These are phyloP conservation scores for Drosophila cognata DNA, from an alignment of 2,888 invertebrate genomes.

Conservation along the genomic window DNA sequence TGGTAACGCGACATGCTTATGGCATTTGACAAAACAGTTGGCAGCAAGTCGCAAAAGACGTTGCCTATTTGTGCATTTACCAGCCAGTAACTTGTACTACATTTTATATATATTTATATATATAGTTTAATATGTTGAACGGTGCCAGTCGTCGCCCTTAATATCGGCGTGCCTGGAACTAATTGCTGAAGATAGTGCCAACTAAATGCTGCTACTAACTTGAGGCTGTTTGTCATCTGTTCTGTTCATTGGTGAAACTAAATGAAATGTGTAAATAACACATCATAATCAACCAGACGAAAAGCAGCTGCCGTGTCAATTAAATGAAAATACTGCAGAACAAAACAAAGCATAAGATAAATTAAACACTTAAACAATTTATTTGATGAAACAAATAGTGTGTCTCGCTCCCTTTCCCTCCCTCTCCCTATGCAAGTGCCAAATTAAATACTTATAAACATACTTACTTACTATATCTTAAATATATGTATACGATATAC, in stretches of 20 bases:
- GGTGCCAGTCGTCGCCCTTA: slow-evolving; percentile 59
- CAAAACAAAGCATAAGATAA: slow-evolving; percentile 38
- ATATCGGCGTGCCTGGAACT: slow-evolving; percentile 42
- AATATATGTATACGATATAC: slow-evolving; percentile 1
- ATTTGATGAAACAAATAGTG: slow-evolving; percentile 45
- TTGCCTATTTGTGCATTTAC: slow-evolving; percentile 27
- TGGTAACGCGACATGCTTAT: slow-evolving; percentile 37
- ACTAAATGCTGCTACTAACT: slow-evolving; percentile 19
- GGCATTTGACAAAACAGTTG: slow-evolving; percentile 59
- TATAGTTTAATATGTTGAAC: neutral
- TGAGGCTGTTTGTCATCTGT: slow-evolving; percentile 32
- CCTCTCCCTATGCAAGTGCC: slow-evolving; percentile 36
- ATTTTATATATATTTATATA: neutral
- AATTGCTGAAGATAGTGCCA: slow-evolving; percentile 26
- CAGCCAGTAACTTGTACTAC: slow-evolving; percentile 41
- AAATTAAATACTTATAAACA: slow-evolving; percentile 39
- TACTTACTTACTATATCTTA: slow-evolving; percentile 26
- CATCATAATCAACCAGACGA: slow-evolving; percentile 49
- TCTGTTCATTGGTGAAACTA: slow-evolving; percentile 20
- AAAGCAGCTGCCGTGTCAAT: slow-evolving; percentile 71
- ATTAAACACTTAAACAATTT: slow-evolving; percentile 57
- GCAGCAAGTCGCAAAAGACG: slow-evolving; percentile 21
- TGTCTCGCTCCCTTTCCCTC: neutral
- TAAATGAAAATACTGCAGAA: slow-evolving; percentile 55
- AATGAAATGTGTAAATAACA: slow-evolving; percentile 45